Conservation (phyloP, 2,113 vertebrate genomes). For the Eonycteris spelaea region DNA sequence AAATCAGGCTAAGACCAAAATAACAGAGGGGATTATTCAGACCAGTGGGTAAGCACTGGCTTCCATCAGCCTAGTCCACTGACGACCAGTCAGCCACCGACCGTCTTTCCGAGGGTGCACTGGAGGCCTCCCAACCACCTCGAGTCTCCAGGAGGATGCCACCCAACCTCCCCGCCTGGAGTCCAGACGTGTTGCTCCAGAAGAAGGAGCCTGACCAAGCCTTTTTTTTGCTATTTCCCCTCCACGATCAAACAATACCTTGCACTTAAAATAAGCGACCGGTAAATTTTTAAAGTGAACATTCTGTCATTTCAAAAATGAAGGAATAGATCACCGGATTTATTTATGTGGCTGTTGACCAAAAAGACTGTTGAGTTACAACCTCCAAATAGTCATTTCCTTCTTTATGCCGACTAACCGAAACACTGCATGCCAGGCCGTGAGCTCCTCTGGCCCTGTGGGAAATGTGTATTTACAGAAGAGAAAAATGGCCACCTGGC, state of each 20-base stretch:
- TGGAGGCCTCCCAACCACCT: background rate
- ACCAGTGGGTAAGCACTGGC: background rate
- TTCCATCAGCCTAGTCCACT: background rate
- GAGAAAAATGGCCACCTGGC: background rate
- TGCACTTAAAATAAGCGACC: background rate
- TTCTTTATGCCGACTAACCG: background rate
- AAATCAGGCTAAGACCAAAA: background rate
- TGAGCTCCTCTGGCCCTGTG: background rate
- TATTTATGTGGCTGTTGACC: background rate
- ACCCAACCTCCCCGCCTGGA: rapidly evolving
- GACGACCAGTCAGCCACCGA: background rate
- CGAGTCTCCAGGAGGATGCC: background rate
- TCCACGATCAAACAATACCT: background rate
- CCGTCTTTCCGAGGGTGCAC: rapidly evolving
- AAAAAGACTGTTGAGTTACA: background rate
- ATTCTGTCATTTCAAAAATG: constrained; percentile 6
- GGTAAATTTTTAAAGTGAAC: background rate
- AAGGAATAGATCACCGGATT: background rate
- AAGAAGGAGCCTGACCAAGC: background rate
- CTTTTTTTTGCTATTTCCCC: no score
- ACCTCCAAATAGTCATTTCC: background rate
- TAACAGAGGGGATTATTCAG: background rate
- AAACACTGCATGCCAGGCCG: background rate
- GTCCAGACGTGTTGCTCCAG: background rate
- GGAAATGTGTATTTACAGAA: constrained; percentile 2